Evolutionary conservation across 2,888 invertebrate species (phyloP).

Genomic region (Drosophila borborema): DNA sequence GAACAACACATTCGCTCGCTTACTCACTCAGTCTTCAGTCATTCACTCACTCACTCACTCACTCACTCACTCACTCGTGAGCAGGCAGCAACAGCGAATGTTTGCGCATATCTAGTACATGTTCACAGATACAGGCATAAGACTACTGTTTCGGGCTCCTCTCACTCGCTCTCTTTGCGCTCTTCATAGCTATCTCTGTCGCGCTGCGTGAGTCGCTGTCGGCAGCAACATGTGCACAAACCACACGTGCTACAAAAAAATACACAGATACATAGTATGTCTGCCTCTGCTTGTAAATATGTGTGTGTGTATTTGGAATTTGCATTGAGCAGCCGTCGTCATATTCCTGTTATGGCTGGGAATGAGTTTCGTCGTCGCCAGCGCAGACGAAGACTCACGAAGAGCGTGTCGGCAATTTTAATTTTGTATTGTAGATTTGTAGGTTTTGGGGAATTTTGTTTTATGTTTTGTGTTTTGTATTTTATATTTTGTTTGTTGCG

Average conservation of each 20-base stretch:
- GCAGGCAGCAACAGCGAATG: constrained; percentile 45
- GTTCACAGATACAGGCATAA: constrained; percentile 14
- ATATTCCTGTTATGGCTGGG: constrained; percentile 55
- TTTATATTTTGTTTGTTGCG: constrained; percentile 30
- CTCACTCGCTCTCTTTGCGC: constrained; percentile 35
- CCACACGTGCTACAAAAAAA: constrained; percentile 79
- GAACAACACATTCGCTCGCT: constrained; percentile 57
- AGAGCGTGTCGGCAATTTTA: constrained; percentile 37
- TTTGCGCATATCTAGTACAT: constrained; percentile 37
- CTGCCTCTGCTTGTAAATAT: neutral
- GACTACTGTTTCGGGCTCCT: constrained; percentile 13
- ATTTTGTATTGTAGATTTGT: constrained; percentile 27
- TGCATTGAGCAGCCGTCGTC: constrained; percentile 70
- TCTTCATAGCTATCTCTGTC: constrained; percentile 31
- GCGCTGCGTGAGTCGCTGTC: constrained; percentile 38
- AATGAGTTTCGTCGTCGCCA: constrained; percentile 36
- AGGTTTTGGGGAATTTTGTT: constrained; percentile 29
- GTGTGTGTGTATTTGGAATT: constrained; percentile 67
- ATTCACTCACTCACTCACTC: constrained; percentile 24
- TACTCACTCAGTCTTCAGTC: constrained; percentile 13
- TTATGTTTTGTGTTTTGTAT: neutral
- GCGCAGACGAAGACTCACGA: constrained; percentile 39
- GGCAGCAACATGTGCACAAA: constrained; percentile 78
- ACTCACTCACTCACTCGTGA: constrained; percentile 15
- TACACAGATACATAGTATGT: constrained; percentile 35